Evolutionary conservation across 2,888 invertebrate genomes (phyloP).

Genomic region (Exephanes ischioxanthus): DNA sequence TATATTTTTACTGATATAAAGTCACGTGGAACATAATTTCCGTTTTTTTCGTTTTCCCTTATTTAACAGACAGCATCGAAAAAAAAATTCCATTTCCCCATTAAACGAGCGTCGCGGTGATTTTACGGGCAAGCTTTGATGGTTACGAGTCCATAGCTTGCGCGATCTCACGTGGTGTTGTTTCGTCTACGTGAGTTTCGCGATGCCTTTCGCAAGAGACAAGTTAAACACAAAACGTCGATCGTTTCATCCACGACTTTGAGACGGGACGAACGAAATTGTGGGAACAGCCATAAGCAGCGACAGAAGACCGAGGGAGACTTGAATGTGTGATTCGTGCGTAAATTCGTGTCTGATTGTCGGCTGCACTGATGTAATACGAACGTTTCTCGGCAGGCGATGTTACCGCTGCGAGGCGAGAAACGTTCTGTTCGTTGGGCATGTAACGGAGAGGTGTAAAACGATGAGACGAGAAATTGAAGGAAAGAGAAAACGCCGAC

Average conservation of each 20-base stretch:
- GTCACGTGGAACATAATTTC: not conserved
- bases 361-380: conserved; percentile 67
- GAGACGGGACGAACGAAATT: conserved; percentile 73
- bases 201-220: conserved; percentile 25
- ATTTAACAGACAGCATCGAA: not conserved
- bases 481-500: conserved; percentile 29
- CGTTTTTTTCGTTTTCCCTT: not conserved
- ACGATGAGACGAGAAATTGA: conserved; percentile 4
- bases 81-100: conserved; percentile 28
- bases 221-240: conserved; percentile 1
- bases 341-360: conserved; percentile 76
- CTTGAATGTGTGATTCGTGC: conserved; percentile 72
- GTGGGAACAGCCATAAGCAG: conserved; percentile 75
- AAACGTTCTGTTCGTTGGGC: conserved; percentile 16
- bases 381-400: conserved; percentile 48
- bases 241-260: conserved; percentile 33
- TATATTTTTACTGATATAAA: not conserved
- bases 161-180: conserved; percentile 7
- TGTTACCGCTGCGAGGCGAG: conserved; percentile 17
- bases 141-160: conserved; percentile 34
- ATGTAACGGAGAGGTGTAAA: not conserved
- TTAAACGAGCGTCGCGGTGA: conserved; percentile 43
- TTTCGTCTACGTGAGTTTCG: conserved; percentile 60
- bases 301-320: conserved; percentile 52
- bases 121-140: conserved; percentile 63